These are phyloP conservation scores for Hydrochoerus hydrochaeris DNA, from an alignment of 2,113 vertebrate species.

Conservation along the genomic window DNA sequence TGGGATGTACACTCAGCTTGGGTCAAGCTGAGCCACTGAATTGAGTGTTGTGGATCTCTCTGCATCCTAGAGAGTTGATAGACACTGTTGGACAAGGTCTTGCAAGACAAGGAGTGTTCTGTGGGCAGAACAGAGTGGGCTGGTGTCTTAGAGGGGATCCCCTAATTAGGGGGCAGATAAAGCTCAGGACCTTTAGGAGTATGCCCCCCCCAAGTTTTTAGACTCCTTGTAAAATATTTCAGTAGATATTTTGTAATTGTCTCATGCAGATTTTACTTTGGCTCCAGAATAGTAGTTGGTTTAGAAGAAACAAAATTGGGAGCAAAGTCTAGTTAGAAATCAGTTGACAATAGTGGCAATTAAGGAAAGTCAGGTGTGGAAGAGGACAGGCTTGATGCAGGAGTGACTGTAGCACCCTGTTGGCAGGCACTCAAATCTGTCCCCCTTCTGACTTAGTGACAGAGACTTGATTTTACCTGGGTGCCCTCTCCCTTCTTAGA, in stretches of 20 bases:
- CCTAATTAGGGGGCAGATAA: background rate
- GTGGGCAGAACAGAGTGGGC: background rate
- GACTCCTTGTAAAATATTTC: background rate
- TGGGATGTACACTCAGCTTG: background rate
- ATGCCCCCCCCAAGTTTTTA: background rate
- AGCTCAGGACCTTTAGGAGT: background rate
- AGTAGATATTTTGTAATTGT: background rate
- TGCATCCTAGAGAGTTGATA: background rate
- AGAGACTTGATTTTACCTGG: background rate
- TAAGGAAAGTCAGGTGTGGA: background rate
- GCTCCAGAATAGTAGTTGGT: background rate
- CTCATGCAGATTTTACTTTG: background rate
- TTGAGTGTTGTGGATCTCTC: background rate
- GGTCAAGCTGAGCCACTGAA: background rate
- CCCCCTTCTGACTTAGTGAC: background rate
- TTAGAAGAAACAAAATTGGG: background rate
- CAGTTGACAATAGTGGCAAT: background rate
- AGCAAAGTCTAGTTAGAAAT: background rate
- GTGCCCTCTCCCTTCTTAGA: background rate
- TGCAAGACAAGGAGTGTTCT: background rate
- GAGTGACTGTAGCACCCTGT: rapidly evolving
- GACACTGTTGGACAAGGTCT: background rate
- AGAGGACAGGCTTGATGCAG: background rate
- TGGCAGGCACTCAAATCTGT: background rate
- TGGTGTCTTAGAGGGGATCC: background rate